A percentile compares a stretch with the other conserved stretches of the same genome.
Evolutionary conservation across 2,888 invertebrate genomes (phyloP).

Genomic region (Plagodis dolabraria): DNA sequence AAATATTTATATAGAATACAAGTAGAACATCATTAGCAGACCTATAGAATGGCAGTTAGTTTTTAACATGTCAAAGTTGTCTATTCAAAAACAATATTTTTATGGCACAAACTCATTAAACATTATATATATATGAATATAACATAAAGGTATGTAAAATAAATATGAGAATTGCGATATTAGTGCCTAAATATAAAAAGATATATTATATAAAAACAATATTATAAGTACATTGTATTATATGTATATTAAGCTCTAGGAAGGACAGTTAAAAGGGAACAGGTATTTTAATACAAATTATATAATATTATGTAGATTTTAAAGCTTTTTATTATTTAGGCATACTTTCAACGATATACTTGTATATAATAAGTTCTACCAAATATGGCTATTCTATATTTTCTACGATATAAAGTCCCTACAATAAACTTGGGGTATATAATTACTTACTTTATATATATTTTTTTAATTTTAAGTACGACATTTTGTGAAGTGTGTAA

Average conservation of each 20-base stretch:
- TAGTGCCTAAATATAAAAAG: not conserved
- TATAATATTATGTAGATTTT: conserved; percentile 17
- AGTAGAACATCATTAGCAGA: too few species aligned
- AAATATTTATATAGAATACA: not conserved
- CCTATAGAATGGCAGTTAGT: not conserved
- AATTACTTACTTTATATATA: not conserved
- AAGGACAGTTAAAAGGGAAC: conserved; percentile 11
- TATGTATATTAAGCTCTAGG: conserved; percentile 19
- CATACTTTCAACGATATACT: conserved; percentile 14
- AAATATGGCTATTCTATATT: conserved; percentile 23
- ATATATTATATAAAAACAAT: not conserved
- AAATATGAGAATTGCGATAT: not conserved
- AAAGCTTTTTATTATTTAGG: conserved; percentile 30
- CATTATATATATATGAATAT: too few species aligned
- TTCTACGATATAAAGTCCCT: conserved; percentile 24
- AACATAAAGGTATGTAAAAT: too few species aligned
- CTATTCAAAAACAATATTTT: too few species aligned
- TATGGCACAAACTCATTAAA: too few species aligned
- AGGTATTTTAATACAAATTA: conserved; percentile 10
- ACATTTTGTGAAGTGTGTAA: not conserved
- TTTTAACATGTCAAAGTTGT: too few species aligned
- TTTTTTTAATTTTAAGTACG: not conserved
- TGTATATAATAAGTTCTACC: conserved; percentile 10
- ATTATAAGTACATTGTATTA: not conserved
- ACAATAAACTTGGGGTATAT: conserved; percentile 27